Base-by-base conservation (phyloP, 2,113 vertebrate species). In the Embiotoca jacksoni region DNA sequence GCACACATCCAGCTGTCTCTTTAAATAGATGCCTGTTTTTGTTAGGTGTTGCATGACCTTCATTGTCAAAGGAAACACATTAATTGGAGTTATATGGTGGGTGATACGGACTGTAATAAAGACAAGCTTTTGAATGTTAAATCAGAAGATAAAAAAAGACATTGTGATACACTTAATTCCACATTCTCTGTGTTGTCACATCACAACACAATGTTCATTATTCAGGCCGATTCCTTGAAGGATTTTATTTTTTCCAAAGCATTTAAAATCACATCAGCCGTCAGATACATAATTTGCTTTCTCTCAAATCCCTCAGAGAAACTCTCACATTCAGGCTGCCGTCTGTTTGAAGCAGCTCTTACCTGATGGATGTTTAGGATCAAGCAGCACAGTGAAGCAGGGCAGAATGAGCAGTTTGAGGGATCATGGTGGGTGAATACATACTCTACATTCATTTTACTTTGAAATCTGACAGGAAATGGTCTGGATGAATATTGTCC, bases 221-320 rank as follows among this genome's bases (percentile, higher is more conserved):
- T 81, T 85, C 57, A 66, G n/a, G 11, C 11, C 10, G 35, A 80
- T 66, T 39, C 68, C 56, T 65, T 46, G 16, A 78, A 80, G 77
- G 64, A 80, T 77, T 67, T 31, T 1, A 35, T 66, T 78, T 57
- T 60, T 61, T 13, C 50, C 33, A 11, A 61, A 58, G 65, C 68
- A n/a, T 75, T 75, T 80, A 59, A 59, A 77, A 76, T 83, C 39
- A 33, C 80, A 60, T 57, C 60, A 83, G 64, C 64, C 80, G 86
- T 75, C 83, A 68, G 9, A 67, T 60, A n/a, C 65, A 30, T 75
- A 60, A 85, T 81, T 71, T 83, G 64, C 60, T 53, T 59, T 41
- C 46, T 67, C n/a, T 10, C 39, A 67, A 80, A 82, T 77, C 69
- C 82, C 65, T 62, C 62, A 8, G 75, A 80, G 62, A 33, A 62